Base-by-base conservation (phyloP, 2,113 vertebrate species). In the human (Homo sapiens) region DNA sequence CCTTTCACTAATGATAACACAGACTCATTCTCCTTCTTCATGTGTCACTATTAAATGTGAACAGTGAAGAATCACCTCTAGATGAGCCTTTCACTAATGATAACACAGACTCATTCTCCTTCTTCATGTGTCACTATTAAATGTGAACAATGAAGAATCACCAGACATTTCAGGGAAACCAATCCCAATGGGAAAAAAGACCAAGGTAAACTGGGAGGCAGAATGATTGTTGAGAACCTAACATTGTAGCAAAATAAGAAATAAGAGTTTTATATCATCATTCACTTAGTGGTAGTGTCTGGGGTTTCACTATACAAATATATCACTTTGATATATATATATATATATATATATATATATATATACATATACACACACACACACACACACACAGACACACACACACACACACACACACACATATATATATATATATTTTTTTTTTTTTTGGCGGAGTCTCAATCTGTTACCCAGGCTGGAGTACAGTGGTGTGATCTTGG, bases 231-330 rank as follows among this genome's bases (percentile, higher is more conserved):
- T 14, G 2, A 66, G 59, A 45, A 40, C 23, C 75, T 38, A 10
- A 57, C 18, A 13, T 6, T 8, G 1, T 2, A 76, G 35, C 45
- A 76, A 73, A 55, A 52, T 1, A 18, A 57, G 61, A 27, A 13
- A 3, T 10, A 38, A 12, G 16, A 4, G 3, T 35, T 0, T 23
- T 13, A n/a, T 0, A 4, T 0, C 6, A 4, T 40, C 7, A n/a
- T 2, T 52, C 23, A 40, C 5, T 23, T 13, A 2, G 2, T 1
- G n/a, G 32, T 12, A 3, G 0, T 14, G 14, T 27, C 16, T 43
- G 17, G 5, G 30, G n/a, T 40, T 45, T 94, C 55, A 40, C n/a
- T 12, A 2, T 5, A 20, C 23, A 40, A 43, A 79, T 32, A 0
- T 0, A 1, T 25, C 76, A 22, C 17, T 27, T 40, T 45, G 5